A percentile compares a stretch with the other conserved stretches of the same genome.
Evolutionary conservation across 53 echinoderm and acorn worm genomes (phyloP).

Genomic region (Mesocentrotus franciscanus): DNA sequence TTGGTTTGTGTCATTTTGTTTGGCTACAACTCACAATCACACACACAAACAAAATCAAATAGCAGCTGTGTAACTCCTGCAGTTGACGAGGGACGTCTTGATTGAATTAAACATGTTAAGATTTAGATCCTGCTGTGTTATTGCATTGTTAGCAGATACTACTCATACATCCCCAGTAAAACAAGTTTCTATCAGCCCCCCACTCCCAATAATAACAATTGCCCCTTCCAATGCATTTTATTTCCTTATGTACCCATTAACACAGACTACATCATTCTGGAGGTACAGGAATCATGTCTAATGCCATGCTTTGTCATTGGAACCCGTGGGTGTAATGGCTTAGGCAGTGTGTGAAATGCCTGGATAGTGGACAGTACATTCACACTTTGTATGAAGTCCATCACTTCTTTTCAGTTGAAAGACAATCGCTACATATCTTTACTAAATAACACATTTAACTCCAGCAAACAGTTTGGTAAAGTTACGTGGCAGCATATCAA

Average conservation of each 20-base stretch:
- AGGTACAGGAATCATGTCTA: neutral
- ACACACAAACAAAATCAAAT: constrained; percentile 28
- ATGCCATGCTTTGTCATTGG: neutral
- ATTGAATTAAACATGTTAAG: neutral
- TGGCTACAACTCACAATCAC: constrained; percentile 19
- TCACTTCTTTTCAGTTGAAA: constrained; percentile 2
- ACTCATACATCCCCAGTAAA: neutral
- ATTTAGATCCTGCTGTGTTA: neutral
- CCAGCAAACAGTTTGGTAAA: neutral
- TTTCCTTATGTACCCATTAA: neutral
- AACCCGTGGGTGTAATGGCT: neutral
- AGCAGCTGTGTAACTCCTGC: neutral
- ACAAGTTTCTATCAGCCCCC: neutral
- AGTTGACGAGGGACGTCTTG: neutral
- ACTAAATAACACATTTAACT: neutral
- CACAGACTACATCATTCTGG: neutral
- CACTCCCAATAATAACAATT: neutral
- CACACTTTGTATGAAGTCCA: neutral
- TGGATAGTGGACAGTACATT: neutral
- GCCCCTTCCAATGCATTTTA: neutral
- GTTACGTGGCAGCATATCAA: neutral
- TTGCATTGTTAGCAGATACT: neutral
- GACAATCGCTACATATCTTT: constrained; percentile 12
- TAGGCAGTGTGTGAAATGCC: neutral
- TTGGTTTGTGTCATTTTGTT: constrained; percentile 17